Evolutionary conservation across 1,140 invertebrate genomes (phyloP), one percentile per base, ranked within the genome.

Genomic region (Lethrus apterus): DNA sequence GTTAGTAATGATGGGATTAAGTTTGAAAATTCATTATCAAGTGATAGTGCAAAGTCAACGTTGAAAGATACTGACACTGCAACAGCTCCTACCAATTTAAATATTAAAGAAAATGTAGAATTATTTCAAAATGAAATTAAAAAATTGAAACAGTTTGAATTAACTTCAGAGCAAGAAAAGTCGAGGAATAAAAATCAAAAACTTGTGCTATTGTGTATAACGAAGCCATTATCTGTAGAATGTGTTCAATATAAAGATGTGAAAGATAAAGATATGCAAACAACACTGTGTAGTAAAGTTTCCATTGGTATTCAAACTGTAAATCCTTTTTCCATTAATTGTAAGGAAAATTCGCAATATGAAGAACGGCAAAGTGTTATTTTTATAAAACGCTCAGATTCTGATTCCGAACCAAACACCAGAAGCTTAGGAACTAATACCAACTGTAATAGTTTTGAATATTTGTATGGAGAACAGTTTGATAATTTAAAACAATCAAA

Each of bases 361-460:
- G 23, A 20, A 21, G 36, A 47, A 20, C 40, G 29, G 13, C 35
- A 30, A 42, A 23, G 20, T 32, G 26, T 47, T 13, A 14, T 31
- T 11, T 47, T 41, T 47, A 13, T 47, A 20, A 40, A 36, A 19
- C 21, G 41, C 21, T 10, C 15, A 0, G 35, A 23, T 41, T 41
- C 24, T 7, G 4, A 11, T 10, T 24, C 32, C 7, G 38, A 47
- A 41, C 5, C 14, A 21, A 44, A 44, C 48, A 41, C 30, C 3
- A 35, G 30, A 3, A 20, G 14, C 2, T 19, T 33, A n/a, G 21
- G 24, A 20, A 54, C 43, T 8, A 24, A 45, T 31, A 48, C 40
- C 1, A 17, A 58, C 32, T 59, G 57, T 36, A 54, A 59, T 34
- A 61, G 59, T 54, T 61, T 59, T 43, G 57, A 61, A 51, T 59